Evolutionary conservation across 2,888 invertebrate species (phyloP).

Genomic region (Tupiocoris notatus): DNA sequence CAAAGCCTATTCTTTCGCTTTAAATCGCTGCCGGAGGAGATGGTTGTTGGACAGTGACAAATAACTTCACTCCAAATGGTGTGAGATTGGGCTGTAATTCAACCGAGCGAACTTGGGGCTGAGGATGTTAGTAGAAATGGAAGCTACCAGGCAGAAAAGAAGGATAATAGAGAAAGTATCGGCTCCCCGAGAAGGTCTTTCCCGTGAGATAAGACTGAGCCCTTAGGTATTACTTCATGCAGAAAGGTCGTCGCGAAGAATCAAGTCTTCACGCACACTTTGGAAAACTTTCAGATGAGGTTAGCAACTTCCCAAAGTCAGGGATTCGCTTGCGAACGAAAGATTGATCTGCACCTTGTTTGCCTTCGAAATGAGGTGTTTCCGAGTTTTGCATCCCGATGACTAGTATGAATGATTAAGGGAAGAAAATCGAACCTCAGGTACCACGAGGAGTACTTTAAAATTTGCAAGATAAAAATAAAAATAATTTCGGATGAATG

Average conservation of each 20-base stretch:
- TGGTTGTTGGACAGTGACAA: neutral
- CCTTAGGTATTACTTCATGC: neutral
- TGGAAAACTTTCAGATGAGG: neutral
- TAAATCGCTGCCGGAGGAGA: neutral
- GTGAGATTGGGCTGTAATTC: slow-evolving; percentile 29
- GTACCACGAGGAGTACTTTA: too few relatives aligned
- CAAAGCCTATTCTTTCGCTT: neutral
- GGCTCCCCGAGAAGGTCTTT: neutral
- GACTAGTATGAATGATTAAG: too few relatives aligned
- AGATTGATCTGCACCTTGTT: too few relatives aligned
- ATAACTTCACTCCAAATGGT: slow-evolving; percentile 21
- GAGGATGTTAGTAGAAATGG: neutral
- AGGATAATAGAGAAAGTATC: slow-evolving; percentile 20
- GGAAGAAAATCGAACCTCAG: too few relatives aligned
- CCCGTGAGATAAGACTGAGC: slow-evolving; percentile 17
- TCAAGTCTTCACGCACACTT: neutral
- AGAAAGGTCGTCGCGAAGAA: neutral
- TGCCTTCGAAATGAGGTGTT: too few relatives aligned
- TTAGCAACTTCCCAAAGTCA: too few relatives aligned
- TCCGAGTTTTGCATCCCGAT: too few relatives aligned
- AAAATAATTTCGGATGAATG: too few relatives aligned
- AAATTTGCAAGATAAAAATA: too few relatives aligned
- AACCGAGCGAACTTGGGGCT: slow-evolving; percentile 4
- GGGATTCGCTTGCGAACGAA: too few relatives aligned
- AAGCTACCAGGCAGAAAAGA: neutral